Evolutionary conservation across 2,888 invertebrate species (phyloP), one percentile per base, ranked within the genome.

Genomic region (Andrena bicolor): DNA sequence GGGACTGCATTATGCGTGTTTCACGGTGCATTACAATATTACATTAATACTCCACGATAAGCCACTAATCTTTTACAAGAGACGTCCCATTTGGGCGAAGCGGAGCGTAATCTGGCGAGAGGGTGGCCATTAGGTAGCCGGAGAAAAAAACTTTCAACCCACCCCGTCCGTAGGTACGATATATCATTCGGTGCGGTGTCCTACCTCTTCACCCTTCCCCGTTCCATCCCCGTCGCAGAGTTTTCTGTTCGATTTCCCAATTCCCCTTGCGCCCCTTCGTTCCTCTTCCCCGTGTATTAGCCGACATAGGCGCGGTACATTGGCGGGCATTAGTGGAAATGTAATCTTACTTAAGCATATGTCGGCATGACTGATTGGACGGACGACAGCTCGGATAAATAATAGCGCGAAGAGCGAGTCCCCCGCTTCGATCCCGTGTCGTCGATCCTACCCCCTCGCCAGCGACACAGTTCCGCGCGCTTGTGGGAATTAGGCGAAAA

Each of bases 331-430:
- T 93, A 92, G 90, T 90, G 92, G 91, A 91, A 93, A 93, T 93
- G 93, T 93, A 93, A 93, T 93, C 93, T 93, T 92, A 91, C 91
- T 92, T 91, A 92, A 93, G 92, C 93, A 93, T 93, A 93, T 93
- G 93, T 92, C 90, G 88, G 90, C 90, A 90, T 93, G 92, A 93
- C 92, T 91, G 93, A 93, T 93, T 91, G 92, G 89, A 85, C 88
- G 87, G 89, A 88, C 88, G 91, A 92, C 91, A 90, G 92, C 88
- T 85, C 86, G 85, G 90, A 91, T 90, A 91, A 93, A 92, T 92
- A 92, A 92, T 92, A 90, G 89, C 85, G 84, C 70, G 68, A 79
- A 74, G 77, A 76, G 63, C 35, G 80, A 63, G 83, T 80, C 82
- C 80, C 79, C 73, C 84, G 80, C 65, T 82, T 81, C 82, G 61